Evolutionary conservation across 2,888 invertebrate species (phyloP), one percentile per base, ranked within the genome.

Genomic region (Diaphora mendica): DNA sequence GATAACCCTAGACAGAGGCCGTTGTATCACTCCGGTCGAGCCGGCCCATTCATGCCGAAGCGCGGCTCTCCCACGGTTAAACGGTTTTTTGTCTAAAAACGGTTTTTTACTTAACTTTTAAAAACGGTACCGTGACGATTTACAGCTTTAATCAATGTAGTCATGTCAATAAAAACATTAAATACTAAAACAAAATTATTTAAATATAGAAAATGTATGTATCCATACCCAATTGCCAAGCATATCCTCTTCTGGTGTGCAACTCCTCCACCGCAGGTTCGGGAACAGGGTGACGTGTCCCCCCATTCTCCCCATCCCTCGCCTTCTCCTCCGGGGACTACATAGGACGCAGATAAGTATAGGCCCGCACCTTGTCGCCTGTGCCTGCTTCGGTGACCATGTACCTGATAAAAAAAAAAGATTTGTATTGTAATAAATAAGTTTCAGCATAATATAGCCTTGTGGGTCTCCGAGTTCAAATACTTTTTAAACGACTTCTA

Each of bases 221-320:
- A 39, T 23, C 11, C 62, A 30, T 90, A 97, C 97, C 96, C 96
- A 84, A 95, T 80, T 84, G 96, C 96, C 75, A 96, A 94, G 92
- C 99, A 99, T 90, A 97, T 97, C 86, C 99, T 96, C 75, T 97
- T 97, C 94, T 99, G 98, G 86, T 97, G 97, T 79, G 98, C 97
- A 35, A 99, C 99, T 71, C 99, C 99, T 23, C 99, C 98, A 0
- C 99, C 99, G 90, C 99, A 99, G 33, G 98, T 97, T 79, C 99
- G 96, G 8, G 99, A 99, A 93, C 99, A 99, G 72, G 97, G 96
- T 42, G 97, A 97, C 70, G 98, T 97, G 64, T 97, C 96, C 20
- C 98, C 97, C 98, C 99, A 99, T 15, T 97, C 97, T 8, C 97
- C 97, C 98, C 98, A 98, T 17, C 96, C 96, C 70, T 96, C 96